phyloP scores from a whole-genome alignment of 2,888 invertebrate genomes.

The Sarcophaga variegata region DNA sequence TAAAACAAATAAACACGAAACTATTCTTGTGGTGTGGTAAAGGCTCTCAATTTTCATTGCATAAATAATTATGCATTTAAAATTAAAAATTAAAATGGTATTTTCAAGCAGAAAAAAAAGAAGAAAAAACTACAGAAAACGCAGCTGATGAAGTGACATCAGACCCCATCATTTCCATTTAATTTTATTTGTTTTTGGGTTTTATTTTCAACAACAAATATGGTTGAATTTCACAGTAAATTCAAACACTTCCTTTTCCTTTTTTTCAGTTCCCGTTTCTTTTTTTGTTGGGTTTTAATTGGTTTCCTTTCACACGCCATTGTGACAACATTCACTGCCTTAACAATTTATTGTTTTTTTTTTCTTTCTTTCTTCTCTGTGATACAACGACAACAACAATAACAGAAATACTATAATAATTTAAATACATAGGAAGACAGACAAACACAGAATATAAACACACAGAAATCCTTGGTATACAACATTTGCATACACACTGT shows the following conservation, averaged over 20 bases:
- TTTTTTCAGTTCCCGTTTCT: not conserved
- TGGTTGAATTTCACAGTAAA: conserved; percentile 49
- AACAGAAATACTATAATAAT: conserved; percentile 13
- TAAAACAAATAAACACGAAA: not conserved
- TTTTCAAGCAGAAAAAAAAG: conserved; percentile 15
- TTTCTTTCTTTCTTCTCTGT: conserved; percentile 48
- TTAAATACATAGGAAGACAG: conserved; percentile 31
- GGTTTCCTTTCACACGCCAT: conserved; percentile 71
- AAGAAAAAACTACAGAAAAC: not conserved
- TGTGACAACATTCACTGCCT: conserved; percentile 66
- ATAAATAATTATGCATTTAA: not conserved
- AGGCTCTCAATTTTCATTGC: not conserved
- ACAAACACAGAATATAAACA: not conserved
- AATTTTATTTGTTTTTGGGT: not conserved
- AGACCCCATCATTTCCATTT: conserved; percentile 36
- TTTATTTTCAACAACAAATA: conserved; percentile 44
- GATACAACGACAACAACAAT: conserved; percentile 11
- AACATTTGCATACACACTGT: conserved; percentile 44
- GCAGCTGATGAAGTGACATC: conserved; percentile 58
- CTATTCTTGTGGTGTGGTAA: not conserved
- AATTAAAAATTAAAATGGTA: conserved; percentile 2
- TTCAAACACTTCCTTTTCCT: conserved; percentile 49
- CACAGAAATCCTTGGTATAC: conserved; percentile 8
- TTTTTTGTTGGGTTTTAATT: conserved; percentile 50
- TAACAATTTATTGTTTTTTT: conserved; percentile 60